Percentiles rank a stretch among this genome's conserved stretches.
Evolutionary conservation across 2,113 vertebrate genomes (phyloP).

Genomic region (Shinisaurus crocodilurus): DNA sequence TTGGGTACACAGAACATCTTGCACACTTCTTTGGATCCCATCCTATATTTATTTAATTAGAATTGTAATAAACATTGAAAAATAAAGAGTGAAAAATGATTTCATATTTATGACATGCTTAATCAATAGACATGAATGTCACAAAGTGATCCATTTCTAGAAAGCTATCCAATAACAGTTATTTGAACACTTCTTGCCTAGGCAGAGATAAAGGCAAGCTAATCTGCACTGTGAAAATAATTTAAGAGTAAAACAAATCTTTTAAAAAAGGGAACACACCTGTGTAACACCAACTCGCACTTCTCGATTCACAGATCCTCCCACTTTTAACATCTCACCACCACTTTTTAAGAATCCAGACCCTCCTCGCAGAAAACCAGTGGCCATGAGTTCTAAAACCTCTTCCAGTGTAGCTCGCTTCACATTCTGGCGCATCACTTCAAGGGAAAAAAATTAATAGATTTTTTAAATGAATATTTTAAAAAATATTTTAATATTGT

Average conservation of each 20-base stretch:
- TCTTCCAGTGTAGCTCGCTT: slow-evolving; percentile 95
- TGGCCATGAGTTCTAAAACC: slow-evolving; percentile 97
- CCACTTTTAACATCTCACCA: slow-evolving; percentile 98
- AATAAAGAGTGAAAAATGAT: background rate
- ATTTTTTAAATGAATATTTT: slow-evolving; percentile 35
- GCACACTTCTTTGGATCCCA: background rate
- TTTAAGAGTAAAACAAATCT: background rate
- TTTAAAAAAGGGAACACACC: slow-evolving; percentile 79
- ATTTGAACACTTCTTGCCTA: background rate
- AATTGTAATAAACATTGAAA: background rate
- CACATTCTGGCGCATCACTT: slow-evolving; percentile 99
- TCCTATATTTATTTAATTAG: background rate
- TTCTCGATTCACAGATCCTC: slow-evolving; percentile 96
- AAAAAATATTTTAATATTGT: background rate
- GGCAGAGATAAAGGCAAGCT: background rate
- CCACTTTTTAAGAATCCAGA: slow-evolving; percentile 98
- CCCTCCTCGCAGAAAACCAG: slow-evolving; percentile 95
- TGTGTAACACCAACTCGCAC: slow-evolving; percentile 98
- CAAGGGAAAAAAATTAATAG: slow-evolving; percentile 38
- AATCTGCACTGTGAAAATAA: background rate
- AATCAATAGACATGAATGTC: background rate
- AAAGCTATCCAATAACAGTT: background rate
- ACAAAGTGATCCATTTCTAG: background rate
- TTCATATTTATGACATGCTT: background rate
- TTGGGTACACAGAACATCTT: background rate